Percentiles rank a stretch among this genome's conserved stretches.
Conservation (phyloP, 1,140 invertebrate species). For the Hestina assimilis region DNA sequence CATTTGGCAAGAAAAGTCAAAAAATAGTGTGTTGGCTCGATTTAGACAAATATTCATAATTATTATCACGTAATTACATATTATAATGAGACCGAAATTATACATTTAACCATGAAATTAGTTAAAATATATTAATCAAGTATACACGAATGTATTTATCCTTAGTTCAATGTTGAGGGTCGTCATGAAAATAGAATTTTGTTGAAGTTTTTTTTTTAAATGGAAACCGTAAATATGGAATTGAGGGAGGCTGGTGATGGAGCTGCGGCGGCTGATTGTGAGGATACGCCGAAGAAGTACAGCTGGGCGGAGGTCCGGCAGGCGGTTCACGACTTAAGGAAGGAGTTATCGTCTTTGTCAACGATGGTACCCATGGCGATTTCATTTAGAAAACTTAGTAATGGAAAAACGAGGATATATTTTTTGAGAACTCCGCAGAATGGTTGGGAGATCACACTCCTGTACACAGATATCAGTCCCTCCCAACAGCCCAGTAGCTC, state of each 20-base stretch:
- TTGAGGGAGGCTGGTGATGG: conserved; percentile 67
- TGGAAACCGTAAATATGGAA: conserved; percentile 65
- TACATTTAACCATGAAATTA: conserved; percentile 49
- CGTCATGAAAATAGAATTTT: conserved; percentile 41
- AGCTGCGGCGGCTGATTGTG: conserved; percentile 55
- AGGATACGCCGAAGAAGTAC: conserved; percentile 63
- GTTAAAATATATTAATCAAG: conserved; percentile 47
- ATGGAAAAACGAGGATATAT: conserved; percentile 90
- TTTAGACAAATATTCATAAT: conserved; percentile 52
- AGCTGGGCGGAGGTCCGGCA: conserved; percentile 90
- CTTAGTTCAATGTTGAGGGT: conserved; percentile 40
- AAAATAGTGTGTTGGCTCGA: conserved; percentile 65
- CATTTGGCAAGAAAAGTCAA: conserved; percentile 61
- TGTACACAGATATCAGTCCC: conserved; percentile 88
- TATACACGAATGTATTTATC: conserved; percentile 21
- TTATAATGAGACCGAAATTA: conserved; percentile 47
- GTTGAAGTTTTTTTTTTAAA: conserved; percentile 40
- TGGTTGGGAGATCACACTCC: conserved; percentile 91
- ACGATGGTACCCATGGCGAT: conserved; percentile 88
- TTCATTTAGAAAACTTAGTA: conserved; percentile 86
- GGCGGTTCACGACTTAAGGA: conserved; percentile 89
- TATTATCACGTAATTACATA: conserved; percentile 47
- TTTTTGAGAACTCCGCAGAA: conserved; percentile 91
- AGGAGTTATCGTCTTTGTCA: conserved; percentile 86
- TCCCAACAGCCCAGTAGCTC: conserved; percentile 46